Base-by-base conservation (phyloP, 2,113 vertebrate genomes). In the Cephalopholis sonnerati region DNA sequence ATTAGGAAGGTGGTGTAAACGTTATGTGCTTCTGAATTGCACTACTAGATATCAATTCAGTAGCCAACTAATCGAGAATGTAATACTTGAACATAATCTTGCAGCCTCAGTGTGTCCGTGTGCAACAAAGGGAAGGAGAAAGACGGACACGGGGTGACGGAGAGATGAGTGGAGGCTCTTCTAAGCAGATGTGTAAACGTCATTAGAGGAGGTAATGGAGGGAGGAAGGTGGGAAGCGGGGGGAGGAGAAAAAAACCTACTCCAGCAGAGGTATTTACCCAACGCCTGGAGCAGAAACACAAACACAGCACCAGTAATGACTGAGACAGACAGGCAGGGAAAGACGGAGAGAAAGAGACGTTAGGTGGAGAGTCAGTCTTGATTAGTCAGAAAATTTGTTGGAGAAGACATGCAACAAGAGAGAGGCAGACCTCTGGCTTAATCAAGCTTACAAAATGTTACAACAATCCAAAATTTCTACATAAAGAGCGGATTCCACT, bases 161-260 rank as follows among this genome's bases (percentile, higher is more conserved):
- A 85, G 70, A 79, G 90, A 92, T 82, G 89, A 91, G 86, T 32
- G 77, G 84, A 79, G 77, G 90, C 50, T 81, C 69, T 75, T 80
- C 81, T 94, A 92, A 95, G 91, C 82, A 94, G 90, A 94, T 93
- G 82, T 91, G 93, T 91, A 95, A 95, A 95, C 92, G 90, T 95
- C 91, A 94, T 96, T 96, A 95, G 87, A 77, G 86, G 79, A 89
- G 93, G 86, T 92, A 94, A 92, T 92, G 89, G 92, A 90, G 88
- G 86, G 87, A 87, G 68, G 71, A 79, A 86, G 87, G 86, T 78
- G 86, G 85, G 70, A 89, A 84, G 80, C 62, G 75, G 83, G 53
- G 76, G 75, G 59, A 5, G 67, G 65, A 44, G 18, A 5, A 4
- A 24, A 41, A 69, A 79, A 29, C 22, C 79, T 84, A 68, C 91